These are phyloP conservation scores for Achatina immaculata DNA, from an alignment of 1,140 invertebrate species.

Conservation along the genomic window DNA sequence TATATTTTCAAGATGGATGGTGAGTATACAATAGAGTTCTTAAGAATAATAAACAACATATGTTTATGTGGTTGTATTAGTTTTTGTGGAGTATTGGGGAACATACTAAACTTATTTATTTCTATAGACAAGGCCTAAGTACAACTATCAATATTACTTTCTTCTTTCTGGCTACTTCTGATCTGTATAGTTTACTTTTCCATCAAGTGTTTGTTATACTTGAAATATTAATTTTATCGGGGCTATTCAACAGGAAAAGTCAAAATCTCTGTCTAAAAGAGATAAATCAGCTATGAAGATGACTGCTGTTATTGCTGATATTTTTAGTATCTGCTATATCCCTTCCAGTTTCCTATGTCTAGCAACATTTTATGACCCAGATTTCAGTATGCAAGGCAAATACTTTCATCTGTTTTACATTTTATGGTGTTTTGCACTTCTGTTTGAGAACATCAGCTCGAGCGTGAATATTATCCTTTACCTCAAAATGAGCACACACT, in stretches of 20 bases:
- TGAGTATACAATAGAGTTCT: too few relatives aligned
- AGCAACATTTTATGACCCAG: background rate
- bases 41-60: background rate
- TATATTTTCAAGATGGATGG: too few relatives aligned
- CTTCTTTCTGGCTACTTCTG: background rate
- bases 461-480: slow-evolving; percentile 4
- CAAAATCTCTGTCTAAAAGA: background rate
- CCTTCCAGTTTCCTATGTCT: background rate
- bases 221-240: background rate
- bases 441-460: background rate
- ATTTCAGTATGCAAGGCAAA: background rate
- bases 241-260: background rate
- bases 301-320: background rate
- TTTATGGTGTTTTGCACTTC: background rate
- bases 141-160: slow-evolving; percentile 21
- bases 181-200: background rate
- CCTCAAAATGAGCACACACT: background rate
- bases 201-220: background rate
- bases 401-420: background rate
- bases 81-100: background rate
- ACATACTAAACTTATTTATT: background rate
- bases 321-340: background rate
- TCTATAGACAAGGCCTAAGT: slow-evolving; percentile 9
- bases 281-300: background rate
- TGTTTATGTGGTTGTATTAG: background rate